Base-by-base conservation (phyloP, 2,888 invertebrate species). In the Nomada lathburiana region DNA sequence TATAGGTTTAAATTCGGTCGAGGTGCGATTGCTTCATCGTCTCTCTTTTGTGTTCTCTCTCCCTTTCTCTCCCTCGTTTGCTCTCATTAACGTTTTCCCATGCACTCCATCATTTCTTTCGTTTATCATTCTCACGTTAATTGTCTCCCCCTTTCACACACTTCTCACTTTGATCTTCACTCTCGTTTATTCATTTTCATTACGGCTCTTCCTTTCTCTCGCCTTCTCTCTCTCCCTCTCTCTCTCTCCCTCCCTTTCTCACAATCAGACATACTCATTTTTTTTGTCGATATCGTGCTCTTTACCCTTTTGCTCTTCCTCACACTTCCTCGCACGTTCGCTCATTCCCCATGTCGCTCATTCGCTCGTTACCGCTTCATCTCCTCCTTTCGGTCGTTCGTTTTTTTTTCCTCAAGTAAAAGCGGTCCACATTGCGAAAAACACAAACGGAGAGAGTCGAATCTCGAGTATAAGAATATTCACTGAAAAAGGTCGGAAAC, bases 1-100 rank as follows among this genome's bases (percentile, higher is more conserved):
- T 88, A 90, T 89, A 91, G 89, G 86, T 91, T 92, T 89, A 90
- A 92, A 90, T 90, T 92, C 92, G 90, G 86, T 92, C 90, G 89
- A 89, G 90, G 90, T 92, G 92, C 91, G 89, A 91, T 91, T 92
- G 90, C 90, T 89, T 88, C 86, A 80, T 86, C 81, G 68, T 82
- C 74, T 74, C 79, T 79, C 67, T 63, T 71, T 86, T 74, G 76
- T 64, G 63, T 73, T 65, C 68, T 75, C 64, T 72, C 63, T 70
- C 67, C 72, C 50, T 63, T 50, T 57, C 63, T 52, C 63, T 80
- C 74, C 79, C 20, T 29, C 64, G 44, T 60, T 78, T 36, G 47
- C 26, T 63, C 42, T 60, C 69, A 63, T 55, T 36, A 62, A 9
- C 65, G 23, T 47, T 42, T 57, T 64, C 62, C 67, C 42, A 10